Evolutionary conservation across 2,113 vertebrate species (phyloP).

Genomic region (Limanda limanda): DNA sequence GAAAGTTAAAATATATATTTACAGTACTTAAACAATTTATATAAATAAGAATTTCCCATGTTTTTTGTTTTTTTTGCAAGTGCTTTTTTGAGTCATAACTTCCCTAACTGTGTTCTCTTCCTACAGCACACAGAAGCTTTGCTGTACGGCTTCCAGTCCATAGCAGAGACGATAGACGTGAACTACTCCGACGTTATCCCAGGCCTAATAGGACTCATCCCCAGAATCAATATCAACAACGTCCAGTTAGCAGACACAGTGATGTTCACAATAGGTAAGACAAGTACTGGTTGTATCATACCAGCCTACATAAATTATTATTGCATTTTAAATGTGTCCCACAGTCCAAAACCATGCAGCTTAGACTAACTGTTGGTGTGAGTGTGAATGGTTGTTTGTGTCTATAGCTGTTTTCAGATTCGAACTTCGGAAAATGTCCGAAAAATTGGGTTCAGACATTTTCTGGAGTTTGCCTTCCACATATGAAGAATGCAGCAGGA

Average conservation of each 20-base stretch:
- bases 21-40: not conserved
- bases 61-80: not conserved
- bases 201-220: constrained; percentile 96
- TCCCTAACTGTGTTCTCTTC: constrained; percentile 9
- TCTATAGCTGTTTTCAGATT: no score
- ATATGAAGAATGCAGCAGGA: no score
- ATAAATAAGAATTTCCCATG: not conserved
- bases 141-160: constrained; percentile 98
- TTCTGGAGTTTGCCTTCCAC: no score
- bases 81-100: not conserved
- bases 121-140: constrained; percentile 95
- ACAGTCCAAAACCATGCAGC: no score
- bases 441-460: no score
- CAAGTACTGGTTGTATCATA: not conserved
- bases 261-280: constrained; percentile 99
- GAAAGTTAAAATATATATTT: not conserved
- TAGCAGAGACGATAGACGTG: constrained; percentile 97
- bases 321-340: not conserved
- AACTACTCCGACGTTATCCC: constrained; percentile 99
- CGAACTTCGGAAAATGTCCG: no score
- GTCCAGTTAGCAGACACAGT: constrained; percentile 97
- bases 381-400: no score
- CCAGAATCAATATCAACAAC: constrained; percentile 97
- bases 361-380: no score
- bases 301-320: not conserved